Evolutionary conservation across 2,113 vertebrate species (phyloP).

Genomic region (Podarcis cretensis): DNA sequence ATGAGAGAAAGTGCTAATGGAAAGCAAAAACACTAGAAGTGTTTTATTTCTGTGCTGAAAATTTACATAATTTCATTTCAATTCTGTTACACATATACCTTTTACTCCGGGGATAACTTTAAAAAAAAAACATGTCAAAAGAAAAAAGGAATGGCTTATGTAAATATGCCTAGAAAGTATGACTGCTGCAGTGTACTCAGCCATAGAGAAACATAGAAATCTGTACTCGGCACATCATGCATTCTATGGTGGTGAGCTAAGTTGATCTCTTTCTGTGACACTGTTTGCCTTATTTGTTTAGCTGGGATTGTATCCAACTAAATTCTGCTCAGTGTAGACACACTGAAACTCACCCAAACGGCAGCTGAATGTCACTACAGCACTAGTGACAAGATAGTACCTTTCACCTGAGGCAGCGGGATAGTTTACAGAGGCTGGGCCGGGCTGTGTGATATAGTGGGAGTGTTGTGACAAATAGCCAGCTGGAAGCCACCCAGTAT

Average conservation of each 20-base stretch:
- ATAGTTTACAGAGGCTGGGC: too few species aligned
- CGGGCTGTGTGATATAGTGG: too few species aligned
- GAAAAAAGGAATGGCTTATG: conserved; percentile 54
- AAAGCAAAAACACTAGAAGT: conserved; percentile 43
- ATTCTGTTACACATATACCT: conserved; percentile 50
- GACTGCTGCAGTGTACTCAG: neutral
- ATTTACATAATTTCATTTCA: conserved; percentile 64
- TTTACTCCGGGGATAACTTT: conserved; percentile 43
- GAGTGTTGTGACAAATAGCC: too few species aligned
- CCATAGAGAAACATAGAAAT: neutral
- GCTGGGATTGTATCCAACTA: too few species aligned
- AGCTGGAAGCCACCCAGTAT: too few species aligned
- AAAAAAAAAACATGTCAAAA: conserved; percentile 50
- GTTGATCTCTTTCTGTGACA: neutral
- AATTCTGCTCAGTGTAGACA: too few species aligned
- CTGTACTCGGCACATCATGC: neutral
- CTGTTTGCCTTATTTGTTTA: neutral
- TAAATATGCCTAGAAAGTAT: conserved; percentile 57
- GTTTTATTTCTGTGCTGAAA: conserved; percentile 63
- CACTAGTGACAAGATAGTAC: too few species aligned
- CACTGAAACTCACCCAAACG: too few species aligned
- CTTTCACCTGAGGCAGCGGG: too few species aligned
- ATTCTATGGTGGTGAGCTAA: neutral
- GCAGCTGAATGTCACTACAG: too few species aligned
- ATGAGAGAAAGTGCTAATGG: too few species aligned